These are phyloP conservation scores for Hystrix cristata DNA, from an alignment of 2,113 vertebrate species.

Conservation along the genomic window DNA sequence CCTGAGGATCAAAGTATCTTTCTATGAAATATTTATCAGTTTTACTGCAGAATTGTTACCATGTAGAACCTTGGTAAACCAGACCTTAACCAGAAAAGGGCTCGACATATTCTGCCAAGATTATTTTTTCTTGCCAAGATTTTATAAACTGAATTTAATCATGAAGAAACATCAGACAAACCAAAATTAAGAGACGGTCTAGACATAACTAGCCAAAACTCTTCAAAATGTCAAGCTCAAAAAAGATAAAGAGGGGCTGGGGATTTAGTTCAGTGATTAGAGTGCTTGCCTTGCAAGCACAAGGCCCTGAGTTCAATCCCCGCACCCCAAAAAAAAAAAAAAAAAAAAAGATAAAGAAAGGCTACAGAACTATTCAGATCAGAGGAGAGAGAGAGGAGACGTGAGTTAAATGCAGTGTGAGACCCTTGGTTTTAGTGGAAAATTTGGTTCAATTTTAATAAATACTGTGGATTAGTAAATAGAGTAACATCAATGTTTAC, in stretches of 20 bases:
- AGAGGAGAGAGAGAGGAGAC: background rate
- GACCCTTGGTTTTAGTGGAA: background rate
- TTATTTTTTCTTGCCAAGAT: background rate
- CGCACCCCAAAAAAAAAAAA: background rate
- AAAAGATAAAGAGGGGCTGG: background rate
- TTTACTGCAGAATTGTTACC: background rate
- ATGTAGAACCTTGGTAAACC: background rate
- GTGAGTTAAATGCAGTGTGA: background rate
- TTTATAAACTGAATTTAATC: background rate
- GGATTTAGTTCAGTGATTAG: too few species aligned
- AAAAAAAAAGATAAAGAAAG: constrained; percentile 27
- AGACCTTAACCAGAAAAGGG: constrained; percentile 8
- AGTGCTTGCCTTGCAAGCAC: too few species aligned
- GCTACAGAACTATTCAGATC: background rate
- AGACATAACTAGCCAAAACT: background rate
- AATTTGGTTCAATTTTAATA: background rate
- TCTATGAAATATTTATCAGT: background rate
- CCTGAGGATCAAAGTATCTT: constrained; percentile 6
- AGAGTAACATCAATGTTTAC: background rate
- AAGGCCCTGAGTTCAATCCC: too few species aligned
- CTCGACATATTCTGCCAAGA: too few species aligned
- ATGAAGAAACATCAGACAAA: constrained; percentile 18
- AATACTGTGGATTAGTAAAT: background rate
- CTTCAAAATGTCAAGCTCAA: constrained; percentile 1
- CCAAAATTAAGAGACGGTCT: background rate